A percentile compares a stretch with the other conserved stretches of the same genome.
Evolutionary conservation across 2,113 vertebrate genomes (phyloP).

Genomic region (Mirounga angustirostris): DNA sequence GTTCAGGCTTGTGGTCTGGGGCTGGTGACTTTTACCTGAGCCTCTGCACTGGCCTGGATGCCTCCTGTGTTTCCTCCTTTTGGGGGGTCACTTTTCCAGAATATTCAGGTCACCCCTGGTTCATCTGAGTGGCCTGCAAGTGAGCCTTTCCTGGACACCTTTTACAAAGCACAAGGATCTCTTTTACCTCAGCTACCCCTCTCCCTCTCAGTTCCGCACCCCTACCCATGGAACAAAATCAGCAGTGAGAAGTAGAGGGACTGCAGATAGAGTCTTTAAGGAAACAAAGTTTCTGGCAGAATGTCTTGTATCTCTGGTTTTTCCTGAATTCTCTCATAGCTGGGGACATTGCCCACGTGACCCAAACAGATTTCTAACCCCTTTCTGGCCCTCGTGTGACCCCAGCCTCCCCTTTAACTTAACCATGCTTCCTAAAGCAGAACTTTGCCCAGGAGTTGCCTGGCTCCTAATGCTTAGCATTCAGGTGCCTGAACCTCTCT

Average conservation of each 20-base stretch:
- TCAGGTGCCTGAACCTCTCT: neutral
- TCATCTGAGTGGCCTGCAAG: neutral
- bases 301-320: neutral
- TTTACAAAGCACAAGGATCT: neutral
- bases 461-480: neutral
- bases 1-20: too few species aligned
- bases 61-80: neutral
- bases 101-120: neutral
- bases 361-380: neutral
- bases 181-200: neutral
- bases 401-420: neutral
- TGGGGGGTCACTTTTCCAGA: neutral
- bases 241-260: neutral
- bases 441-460: neutral
- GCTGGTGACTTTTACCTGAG: neutral
- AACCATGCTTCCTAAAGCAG: neutral
- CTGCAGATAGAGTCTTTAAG: neutral
- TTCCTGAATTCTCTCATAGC: neutral
- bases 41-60: neutral
- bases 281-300: neutral
- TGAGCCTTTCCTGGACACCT: neutral
- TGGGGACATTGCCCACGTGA: neutral
- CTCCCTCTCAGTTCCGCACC: neutral
- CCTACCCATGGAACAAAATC: neutral
- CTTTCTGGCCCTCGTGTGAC: neutral